Conservation (phyloP, 2,888 invertebrate species). For the Napeogenes inachia region DNA sequence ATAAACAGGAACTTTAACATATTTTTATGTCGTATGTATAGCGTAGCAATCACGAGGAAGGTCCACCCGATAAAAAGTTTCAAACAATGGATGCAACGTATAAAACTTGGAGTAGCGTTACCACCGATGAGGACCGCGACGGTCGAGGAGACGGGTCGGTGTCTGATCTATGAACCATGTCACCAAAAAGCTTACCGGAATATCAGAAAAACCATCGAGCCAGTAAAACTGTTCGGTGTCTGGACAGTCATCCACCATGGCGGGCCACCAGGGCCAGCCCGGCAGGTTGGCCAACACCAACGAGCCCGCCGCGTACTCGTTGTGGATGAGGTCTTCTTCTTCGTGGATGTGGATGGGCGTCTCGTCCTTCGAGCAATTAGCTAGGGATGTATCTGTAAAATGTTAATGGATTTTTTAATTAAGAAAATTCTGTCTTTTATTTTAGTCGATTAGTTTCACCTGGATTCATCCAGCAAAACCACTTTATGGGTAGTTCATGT, state of each 20-base stretch:
- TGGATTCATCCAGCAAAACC: conserved; percentile 80
- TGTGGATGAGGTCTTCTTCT: conserved; percentile 76
- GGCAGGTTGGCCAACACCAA: conserved; percentile 80
- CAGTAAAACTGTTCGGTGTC: conserved; percentile 79
- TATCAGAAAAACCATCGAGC: conserved; percentile 74
- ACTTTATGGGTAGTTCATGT: conserved; percentile 75
- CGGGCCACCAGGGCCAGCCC: conserved; percentile 85
- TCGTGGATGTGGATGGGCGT: conserved; percentile 57
- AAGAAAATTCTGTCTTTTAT: not conserved
- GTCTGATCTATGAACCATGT: not conserved
- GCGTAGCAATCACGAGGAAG: too few species aligned
- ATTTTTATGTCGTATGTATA: too few species aligned
- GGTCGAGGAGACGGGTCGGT: not conserved
- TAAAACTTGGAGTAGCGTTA: too few species aligned
- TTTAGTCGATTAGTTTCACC: conserved; percentile 49
- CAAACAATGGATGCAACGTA: too few species aligned
- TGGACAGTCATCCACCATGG: conserved; percentile 83
- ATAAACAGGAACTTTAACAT: not conserved
- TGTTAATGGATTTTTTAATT: not conserved
- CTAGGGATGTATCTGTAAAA: conserved; percentile 56
- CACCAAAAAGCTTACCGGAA: conserved; percentile 56
- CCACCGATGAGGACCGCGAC: not conserved
- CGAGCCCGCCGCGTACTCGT: conserved; percentile 80
- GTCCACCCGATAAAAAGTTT: too few species aligned
- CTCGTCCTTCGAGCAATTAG: conserved; percentile 74